Conservation (phyloP, 1,140 invertebrate species). For the Hylaeus anthracinus region DNA sequence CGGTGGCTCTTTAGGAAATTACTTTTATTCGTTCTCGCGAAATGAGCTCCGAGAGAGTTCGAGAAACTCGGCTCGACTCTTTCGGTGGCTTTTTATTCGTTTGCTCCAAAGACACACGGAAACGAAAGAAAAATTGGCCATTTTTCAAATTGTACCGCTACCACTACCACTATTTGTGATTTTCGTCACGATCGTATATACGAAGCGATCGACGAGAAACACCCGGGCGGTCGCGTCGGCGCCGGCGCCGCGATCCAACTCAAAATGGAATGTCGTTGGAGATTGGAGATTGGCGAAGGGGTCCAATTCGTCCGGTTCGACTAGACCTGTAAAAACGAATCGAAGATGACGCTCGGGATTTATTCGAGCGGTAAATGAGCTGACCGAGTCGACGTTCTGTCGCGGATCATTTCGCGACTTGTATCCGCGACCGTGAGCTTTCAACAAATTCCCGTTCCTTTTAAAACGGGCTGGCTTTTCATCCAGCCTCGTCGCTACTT, state of each 20-base stretch:
- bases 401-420: slow-evolving; percentile 4
- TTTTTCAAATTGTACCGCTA: no score
- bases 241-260: not conserved
- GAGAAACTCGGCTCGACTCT: not conserved
- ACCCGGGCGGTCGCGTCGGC: no score
- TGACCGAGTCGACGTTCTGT: not conserved
- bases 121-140: slow-evolving; percentile 44
- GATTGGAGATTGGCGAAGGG: not conserved
- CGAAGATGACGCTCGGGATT: not conserved
- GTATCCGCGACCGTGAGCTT: not conserved
- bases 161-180: not conserved
- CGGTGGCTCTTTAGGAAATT: slow-evolving; percentile 60
- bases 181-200: not conserved
- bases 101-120: slow-evolving; percentile 8
- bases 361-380: slow-evolving; percentile 14
- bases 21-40: slow-evolving; percentile 59
- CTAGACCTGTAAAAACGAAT: slow-evolving; percentile 1
- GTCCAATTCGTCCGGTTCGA: not conserved
- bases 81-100: slow-evolving; percentile 23
- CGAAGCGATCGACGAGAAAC: not conserved
- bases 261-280: not conserved
- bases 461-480: slow-evolving; percentile 33
- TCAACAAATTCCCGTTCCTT: slow-evolving; percentile 15
- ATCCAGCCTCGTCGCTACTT: slow-evolving; percentile 28
- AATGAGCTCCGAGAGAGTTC: slow-evolving; percentile 45